Base-by-base conservation (phyloP, 2,888 invertebrate species). In the Mylabris sibirica region DNA sequence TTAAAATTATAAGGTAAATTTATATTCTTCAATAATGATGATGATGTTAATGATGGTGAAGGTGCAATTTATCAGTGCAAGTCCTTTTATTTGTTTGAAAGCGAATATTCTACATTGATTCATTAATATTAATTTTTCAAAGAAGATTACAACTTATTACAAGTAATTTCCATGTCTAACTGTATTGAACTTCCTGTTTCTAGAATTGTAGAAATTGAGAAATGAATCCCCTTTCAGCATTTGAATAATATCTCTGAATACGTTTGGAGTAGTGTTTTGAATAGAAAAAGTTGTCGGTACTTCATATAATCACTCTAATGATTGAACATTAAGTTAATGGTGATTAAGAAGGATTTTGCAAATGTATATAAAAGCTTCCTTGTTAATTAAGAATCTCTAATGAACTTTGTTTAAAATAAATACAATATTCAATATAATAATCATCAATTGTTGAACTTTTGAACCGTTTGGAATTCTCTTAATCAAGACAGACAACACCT, bases 41-140 rank as follows among this genome's bases (percentile, higher is more conserved):
- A 12, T 57, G 14, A 57, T 38, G 11, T 38, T 38, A 38, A 24
- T 57, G 14, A 57, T 57, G 57, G 22, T 57, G 57, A 57, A 24
- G 57, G 12, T 12, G 14, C 24, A 57, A 17, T 49, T 49, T 49
- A n/a, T 49, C 41, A n/a, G 30, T 30, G n/a, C 41, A 41, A 35
- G 35, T 35, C 4, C 9, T 41, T 41, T n/a, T 41, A 12, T 41
- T 41, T 17, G 44, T 49, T 49, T 17, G 20, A 24, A 24, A 24
- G 11, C 17, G 3, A 24, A 49, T 20, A 5, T 0, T 5, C 9
- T 2, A 57, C 12, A 57, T 24, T 22, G 22, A 3, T 22, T 53
- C 53, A 53, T 53, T 57, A 57, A 22, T 57, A 24, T 57, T 24
- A 12, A 57, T 24, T 57, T 57, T 57, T 24, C 57, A 22, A 49